Evolutionary conservation across 2,888 invertebrate species (phyloP).

Genomic region (Temnothorax unifasciatus): DNA sequence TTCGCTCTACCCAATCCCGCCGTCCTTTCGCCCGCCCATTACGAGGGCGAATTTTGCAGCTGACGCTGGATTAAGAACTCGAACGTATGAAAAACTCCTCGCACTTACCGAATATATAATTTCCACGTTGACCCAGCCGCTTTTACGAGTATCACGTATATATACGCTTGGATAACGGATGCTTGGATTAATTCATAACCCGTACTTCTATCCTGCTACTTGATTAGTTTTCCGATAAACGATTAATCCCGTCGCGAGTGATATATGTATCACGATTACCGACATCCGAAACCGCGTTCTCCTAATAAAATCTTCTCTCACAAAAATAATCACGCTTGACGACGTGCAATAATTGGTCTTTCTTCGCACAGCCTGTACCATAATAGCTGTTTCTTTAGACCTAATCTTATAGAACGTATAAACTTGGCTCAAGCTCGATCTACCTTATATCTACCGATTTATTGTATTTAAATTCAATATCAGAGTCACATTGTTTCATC

Average conservation of each 20-base stretch:
- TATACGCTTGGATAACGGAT: conserved; percentile 59
- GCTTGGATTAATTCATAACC: conserved; percentile 59
- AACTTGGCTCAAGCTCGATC: not conserved
- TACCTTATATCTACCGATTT: no score
- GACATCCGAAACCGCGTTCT: conserved; percentile 58
- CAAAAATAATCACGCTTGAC: conserved; percentile 39
- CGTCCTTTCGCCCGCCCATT: conserved; percentile 13
- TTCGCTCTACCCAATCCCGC: conserved; percentile 1
- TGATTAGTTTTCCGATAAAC: conserved; percentile 56
- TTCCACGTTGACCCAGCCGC: conserved; percentile 45
- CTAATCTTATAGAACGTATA: not conserved
- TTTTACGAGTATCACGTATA: conserved; percentile 4
- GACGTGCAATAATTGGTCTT: conserved; percentile 10
- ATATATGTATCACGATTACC: conserved; percentile 36
- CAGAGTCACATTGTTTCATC: not conserved
- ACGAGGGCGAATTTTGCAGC: conserved; percentile 53
- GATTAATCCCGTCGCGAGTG: conserved; percentile 46
- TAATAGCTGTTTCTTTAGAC: not conserved
- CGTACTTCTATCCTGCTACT: conserved; percentile 21
- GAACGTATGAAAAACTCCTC: conserved; percentile 63
- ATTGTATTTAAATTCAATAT: not conserved
- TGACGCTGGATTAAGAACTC: conserved; percentile 60
- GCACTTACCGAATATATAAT: conserved; percentile 61
- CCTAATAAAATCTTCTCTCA: not conserved
- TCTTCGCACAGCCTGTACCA: not conserved